Conservation (phyloP, 2,113 vertebrate species). For the Festucalex cinctus region DNA sequence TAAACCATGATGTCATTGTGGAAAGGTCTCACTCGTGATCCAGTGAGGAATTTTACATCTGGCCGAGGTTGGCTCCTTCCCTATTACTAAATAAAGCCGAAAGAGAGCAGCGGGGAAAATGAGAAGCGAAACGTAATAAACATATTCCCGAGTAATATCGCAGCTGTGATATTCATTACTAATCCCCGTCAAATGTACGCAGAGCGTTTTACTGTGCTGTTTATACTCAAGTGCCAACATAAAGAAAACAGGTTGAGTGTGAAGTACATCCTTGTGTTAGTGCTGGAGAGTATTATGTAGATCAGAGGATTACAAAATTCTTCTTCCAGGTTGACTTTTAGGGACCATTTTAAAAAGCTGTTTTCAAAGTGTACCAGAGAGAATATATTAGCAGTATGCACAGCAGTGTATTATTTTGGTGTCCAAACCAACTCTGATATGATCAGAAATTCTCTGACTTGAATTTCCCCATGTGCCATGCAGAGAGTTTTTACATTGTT, state of each 20-base stretch:
- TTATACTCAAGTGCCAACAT: conserved; percentile 32
- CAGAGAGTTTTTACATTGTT: not conserved
- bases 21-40: conserved; percentile 60
- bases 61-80: conserved; percentile 44
- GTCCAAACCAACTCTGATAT: not conserved
- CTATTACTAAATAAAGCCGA: conserved; percentile 57
- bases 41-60: conserved; percentile 65
- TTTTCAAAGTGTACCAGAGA: not conserved
- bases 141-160: conserved; percentile 5
- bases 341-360: not conserved
- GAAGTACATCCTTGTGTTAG: conserved; percentile 26
- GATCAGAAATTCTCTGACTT: not conserved
- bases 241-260: conserved; percentile 36
- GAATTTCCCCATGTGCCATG: not conserved
- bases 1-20: conserved; percentile 61
- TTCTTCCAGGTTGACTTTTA: conserved; percentile 34
- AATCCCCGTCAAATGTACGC: conserved; percentile 22
- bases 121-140: conserved; percentile 14
- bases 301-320: conserved; percentile 36
- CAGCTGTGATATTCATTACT: conserved; percentile 35
- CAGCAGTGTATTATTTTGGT: not conserved
- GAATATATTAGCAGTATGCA: not conserved
- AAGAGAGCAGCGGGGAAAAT: conserved; percentile 16
- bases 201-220: conserved; percentile 36
- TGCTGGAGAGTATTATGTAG: conserved; percentile 57